These are phyloP conservation scores for Biston stratarius DNA, from an alignment of 2,888 invertebrate genomes.

Conservation along the genomic window DNA sequence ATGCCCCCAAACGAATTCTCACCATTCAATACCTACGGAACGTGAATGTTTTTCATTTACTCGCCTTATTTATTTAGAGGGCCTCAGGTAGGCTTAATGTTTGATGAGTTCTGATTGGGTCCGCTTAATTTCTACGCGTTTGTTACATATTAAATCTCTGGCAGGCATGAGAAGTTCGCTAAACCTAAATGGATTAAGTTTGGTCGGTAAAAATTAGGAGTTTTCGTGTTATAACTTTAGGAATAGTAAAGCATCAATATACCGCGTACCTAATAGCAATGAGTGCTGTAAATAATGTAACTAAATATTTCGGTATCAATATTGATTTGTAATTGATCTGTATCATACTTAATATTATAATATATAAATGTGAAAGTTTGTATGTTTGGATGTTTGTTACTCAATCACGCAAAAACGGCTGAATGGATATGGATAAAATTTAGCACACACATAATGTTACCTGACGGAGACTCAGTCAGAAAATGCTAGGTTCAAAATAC, in stretches of 20 bases:
- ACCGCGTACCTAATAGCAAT: slow-evolving; percentile 52
- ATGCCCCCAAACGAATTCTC: slow-evolving; percentile 78
- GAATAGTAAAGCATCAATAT: slow-evolving; percentile 36
- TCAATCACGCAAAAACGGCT: too few species aligned
- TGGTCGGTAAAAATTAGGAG: slow-evolving; percentile 51
- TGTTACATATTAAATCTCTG: slow-evolving; percentile 58
- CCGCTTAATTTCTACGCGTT: slow-evolving; percentile 75
- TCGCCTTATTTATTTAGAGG: slow-evolving; percentile 80
- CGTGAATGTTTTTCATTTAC: slow-evolving; percentile 83
- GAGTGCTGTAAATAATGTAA: slow-evolving; percentile 63
- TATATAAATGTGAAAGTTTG: too few species aligned
- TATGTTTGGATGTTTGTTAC: too few species aligned
- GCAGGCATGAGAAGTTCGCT: slow-evolving; percentile 65
- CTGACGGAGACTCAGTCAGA: too few species aligned
- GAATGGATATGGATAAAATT: too few species aligned
- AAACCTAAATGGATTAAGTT: slow-evolving; percentile 65
- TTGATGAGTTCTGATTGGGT: slow-evolving; percentile 81
- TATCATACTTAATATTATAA: too few species aligned
- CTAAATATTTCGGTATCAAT: too few species aligned
- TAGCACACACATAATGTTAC: too few species aligned
- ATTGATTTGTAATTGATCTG: too few species aligned
- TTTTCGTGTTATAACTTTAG: slow-evolving; percentile 42
- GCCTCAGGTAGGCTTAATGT: slow-evolving; percentile 79
- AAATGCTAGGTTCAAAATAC: too few species aligned
- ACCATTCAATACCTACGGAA: slow-evolving; percentile 70